Conservation (phyloP, 30 jellyfish, hydroid and myxozoan species). For the Catostylus mosaicus region DNA sequence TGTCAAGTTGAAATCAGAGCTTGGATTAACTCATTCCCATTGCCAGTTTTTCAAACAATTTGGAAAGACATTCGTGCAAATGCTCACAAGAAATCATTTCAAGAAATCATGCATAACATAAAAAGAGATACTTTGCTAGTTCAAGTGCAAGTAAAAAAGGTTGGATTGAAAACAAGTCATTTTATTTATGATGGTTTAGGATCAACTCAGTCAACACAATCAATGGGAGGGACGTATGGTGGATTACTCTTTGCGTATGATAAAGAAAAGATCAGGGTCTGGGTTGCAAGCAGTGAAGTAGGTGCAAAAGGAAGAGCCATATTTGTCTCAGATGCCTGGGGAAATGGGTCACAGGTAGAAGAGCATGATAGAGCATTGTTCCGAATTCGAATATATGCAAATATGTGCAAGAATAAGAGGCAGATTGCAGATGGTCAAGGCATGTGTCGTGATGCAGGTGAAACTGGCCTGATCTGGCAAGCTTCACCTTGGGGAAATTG, state of each 20-base stretch:
- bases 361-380: conserved; percentile 63
- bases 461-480: conserved; percentile 69
- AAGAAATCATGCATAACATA: conserved; percentile 77
- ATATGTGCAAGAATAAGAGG: conserved; percentile 48
- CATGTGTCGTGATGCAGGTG: conserved; percentile 70
- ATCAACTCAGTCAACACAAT: conserved; percentile 79
- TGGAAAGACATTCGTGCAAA: conserved; percentile 78
- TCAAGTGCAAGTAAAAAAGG: conserved; percentile 70
- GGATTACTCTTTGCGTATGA: conserved; percentile 92
- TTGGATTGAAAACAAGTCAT: conserved; percentile 26
- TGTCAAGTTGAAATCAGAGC: conserved; percentile 89
- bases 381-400: conserved; percentile 78
- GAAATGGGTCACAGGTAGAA: conserved; percentile 60
- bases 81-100: conserved; percentile 63
- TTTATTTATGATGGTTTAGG: conserved; percentile 90
- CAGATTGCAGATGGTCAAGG: conserved; percentile 91
- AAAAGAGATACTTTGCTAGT: conserved; percentile 60
- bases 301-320: conserved; percentile 65
- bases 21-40: conserved; percentile 91
- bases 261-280: conserved; percentile 65
- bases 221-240: conserved; percentile 68
- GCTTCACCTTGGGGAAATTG: conserved; percentile 84
- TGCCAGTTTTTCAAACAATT: conserved; percentile 86
- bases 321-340: conserved; percentile 90
- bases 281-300: conserved; percentile 93